These are phyloP conservation scores for Ophion ellenae DNA, from an alignment of 2,888 invertebrate species.

Conservation along the genomic window DNA sequence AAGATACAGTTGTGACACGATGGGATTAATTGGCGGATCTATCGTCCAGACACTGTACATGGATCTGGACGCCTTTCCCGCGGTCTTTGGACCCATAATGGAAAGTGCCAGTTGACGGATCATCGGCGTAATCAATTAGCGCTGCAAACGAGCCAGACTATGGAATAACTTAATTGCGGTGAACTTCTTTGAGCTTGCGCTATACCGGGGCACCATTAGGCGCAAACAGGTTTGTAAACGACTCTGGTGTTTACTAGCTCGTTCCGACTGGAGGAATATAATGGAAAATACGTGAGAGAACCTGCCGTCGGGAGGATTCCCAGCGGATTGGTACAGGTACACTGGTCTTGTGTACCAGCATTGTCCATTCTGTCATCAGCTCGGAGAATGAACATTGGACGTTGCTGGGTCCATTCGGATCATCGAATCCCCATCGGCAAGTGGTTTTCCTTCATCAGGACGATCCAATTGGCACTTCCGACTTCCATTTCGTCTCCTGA, in stretches of 20 bases:
- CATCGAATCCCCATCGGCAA: neutral
- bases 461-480: neutral
- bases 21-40: neutral
- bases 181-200: neutral
- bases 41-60: neutral
- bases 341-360: neutral
- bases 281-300: neutral
- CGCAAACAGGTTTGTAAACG: neutral
- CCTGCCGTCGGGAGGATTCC: neutral
- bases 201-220: neutral
- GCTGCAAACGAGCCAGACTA: neutral
- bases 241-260: neutral
- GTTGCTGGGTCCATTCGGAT: neutral
- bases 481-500: neutral
- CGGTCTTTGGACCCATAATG: neutral
- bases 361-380: neutral
- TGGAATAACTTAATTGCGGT: neutral
- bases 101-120: neutral
- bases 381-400: neutral
- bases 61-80: neutral
- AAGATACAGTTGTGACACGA: slow-evolving; percentile 10
- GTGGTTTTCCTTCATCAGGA: neutral
- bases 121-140: neutral
- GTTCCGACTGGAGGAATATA: neutral
- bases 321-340: too few relatives aligned